Evolutionary conservation across 2,888 invertebrate genomes (phyloP), one percentile per base, ranked within the genome.

Genomic region (Erynnis tages): DNA sequence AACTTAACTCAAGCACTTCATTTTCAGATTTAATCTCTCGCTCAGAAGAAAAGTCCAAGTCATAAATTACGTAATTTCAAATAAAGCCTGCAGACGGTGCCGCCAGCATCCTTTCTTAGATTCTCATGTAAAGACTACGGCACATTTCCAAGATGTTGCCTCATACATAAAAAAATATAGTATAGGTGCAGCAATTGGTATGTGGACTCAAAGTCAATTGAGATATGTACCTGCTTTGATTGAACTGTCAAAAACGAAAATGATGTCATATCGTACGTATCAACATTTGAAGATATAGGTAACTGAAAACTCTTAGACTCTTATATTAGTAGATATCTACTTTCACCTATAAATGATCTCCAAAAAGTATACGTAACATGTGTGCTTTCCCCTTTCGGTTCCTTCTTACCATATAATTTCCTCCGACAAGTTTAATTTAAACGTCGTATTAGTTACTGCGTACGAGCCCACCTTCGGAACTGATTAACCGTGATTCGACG

Each of bases 31-130:
- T 43, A 43, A 29, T 43, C 19, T 43, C 43, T 30, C 11, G 8
- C 11, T 19, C 29, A 11, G 34, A 34, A 29, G 11, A 17, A 29
- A 29, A 43, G 19, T 43, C 14, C 43, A 14, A 11, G 43, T 43
- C 43, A 19, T 43, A 43, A 43, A 43, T 43, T 27, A 43, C 19
- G 19, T 43, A 43, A 43, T 43, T 43, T 43, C 43, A 43, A 43
- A 43, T 43, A 43, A 30, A 43, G 43, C 43, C 29, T 11, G 29
- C 29, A 43, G 43, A 30, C 29, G 41, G 41, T 17, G 41, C 17
- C 16, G 29, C 27, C 29, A 41, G 17, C 29, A 41, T 41, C 41
- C 41, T 41, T 41, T 41, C 29, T 41, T 17, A n/a, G n/a, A n/a
- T 17, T 41, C 29, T 17, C 23, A 8, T n/a, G 7, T 41, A 10